phyloP scores from a whole-genome alignment of 2,888 invertebrate species.

The Catocala nupta region DNA sequence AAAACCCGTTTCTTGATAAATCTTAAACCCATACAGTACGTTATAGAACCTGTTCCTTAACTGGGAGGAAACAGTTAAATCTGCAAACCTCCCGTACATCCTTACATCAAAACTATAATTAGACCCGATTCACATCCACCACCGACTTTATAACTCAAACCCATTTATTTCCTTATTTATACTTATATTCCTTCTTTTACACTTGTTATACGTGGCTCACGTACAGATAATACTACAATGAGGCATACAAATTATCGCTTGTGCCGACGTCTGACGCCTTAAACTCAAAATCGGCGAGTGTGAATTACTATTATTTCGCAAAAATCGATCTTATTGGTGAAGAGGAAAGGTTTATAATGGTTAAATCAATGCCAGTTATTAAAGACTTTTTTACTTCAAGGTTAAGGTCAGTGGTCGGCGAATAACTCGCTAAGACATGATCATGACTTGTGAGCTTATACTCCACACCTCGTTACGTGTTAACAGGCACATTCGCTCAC shows the following conservation, averaged over 20 bases:
- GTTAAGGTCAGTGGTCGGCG: constrained; percentile 83
- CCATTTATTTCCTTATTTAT: constrained; percentile 79
- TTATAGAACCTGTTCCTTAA: constrained; percentile 40
- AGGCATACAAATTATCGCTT: constrained; percentile 86
- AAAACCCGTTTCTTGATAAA: constrained; percentile 40
- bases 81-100: constrained; percentile 45
- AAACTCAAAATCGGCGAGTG: constrained; percentile 68
- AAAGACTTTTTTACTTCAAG: constrained; percentile 66
- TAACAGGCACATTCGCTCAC: constrained; percentile 87
- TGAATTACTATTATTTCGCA: constrained; percentile 20
- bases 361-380: constrained; percentile 31
- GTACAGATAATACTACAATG: constrained; percentile 85
- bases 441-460: constrained; percentile 86
- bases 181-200: constrained; percentile 72
- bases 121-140: constrained; percentile 64
- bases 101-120: constrained; percentile 65
- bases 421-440: constrained; percentile 86
- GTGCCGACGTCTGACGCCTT: constrained; percentile 72
- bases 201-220: constrained; percentile 81
- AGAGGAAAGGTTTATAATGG: constrained; percentile 51
- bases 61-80: constrained; percentile 44
- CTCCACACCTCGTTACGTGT: constrained; percentile 87
- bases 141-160: constrained; percentile 68
- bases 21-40: constrained; percentile 30
- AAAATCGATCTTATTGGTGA: constrained; percentile 49